These are phyloP conservation scores for Acridotheres tristis DNA, from an alignment of 2,797 vertebrate species.

Conservation along the genomic window DNA sequence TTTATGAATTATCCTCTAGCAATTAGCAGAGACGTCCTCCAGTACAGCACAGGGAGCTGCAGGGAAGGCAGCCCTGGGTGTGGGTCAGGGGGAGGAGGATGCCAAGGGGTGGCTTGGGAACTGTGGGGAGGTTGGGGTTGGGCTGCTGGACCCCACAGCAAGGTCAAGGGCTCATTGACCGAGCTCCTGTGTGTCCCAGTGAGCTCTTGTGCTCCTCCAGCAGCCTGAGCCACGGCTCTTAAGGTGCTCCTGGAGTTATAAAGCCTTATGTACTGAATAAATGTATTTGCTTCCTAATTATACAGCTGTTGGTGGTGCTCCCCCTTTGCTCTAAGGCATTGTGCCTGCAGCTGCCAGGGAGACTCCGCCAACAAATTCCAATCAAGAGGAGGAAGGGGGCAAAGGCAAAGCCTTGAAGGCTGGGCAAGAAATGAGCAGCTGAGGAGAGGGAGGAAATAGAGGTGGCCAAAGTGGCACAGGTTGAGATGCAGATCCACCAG, in stretches of 20 bases:
- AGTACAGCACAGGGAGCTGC: background rate
- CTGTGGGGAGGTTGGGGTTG: accelerated
- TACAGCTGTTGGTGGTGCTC: conserved; percentile 15
- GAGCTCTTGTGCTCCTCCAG: background rate
- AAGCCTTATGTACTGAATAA: conserved; percentile 51
- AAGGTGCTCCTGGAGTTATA: conserved; percentile 29
- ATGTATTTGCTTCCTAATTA: background rate
- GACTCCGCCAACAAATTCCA: background rate
- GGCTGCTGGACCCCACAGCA: background rate
- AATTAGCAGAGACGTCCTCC: background rate
- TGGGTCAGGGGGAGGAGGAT: background rate
- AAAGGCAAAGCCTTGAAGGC: background rate
- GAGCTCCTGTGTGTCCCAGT: accelerated
- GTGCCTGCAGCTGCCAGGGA: background rate
- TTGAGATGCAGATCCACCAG: background rate
- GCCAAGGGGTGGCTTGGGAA: background rate
- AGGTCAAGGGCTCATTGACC: background rate
- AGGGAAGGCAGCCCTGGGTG: background rate
- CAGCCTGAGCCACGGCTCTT: conserved; percentile 3
- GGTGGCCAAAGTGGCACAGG: background rate
- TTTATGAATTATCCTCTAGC: conserved; percentile 19
- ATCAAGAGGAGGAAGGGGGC: background rate
- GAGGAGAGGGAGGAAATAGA: accelerated
- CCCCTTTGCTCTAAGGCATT: background rate
- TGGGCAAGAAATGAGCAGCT: background rate